A percentile compares a stretch with the other conserved stretches of the same genome.
Evolutionary conservation across 1,140 invertebrate genomes (phyloP).

Genomic region (Bombus cullumanus): DNA sequence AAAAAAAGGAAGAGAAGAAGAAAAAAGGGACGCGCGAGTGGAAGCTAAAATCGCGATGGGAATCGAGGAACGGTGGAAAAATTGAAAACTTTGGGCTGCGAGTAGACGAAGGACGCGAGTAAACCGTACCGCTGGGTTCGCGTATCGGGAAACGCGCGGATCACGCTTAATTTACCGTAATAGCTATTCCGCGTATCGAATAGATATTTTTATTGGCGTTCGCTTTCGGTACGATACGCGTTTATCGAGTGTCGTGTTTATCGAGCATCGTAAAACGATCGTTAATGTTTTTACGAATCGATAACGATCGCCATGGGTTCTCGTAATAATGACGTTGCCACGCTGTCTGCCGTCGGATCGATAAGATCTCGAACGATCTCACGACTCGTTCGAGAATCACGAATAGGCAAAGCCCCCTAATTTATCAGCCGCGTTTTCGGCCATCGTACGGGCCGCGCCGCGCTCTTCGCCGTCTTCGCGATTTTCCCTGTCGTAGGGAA

Average conservation of each 20-base stretch:
- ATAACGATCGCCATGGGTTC: slow-evolving; percentile 60
- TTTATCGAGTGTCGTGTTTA: slow-evolving; percentile 46
- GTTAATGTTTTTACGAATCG: slow-evolving; percentile 66
- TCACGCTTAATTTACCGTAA: slow-evolving; percentile 36
- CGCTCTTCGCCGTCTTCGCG: no score
- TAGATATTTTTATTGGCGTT: slow-evolving; percentile 49
- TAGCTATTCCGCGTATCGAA: slow-evolving; percentile 41
- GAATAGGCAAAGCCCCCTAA: slow-evolving; percentile 13
- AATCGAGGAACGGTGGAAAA: fast-evolving
- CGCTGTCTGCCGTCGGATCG: slow-evolving; percentile 53
- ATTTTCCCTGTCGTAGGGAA: background rate
- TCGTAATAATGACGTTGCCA: slow-evolving; percentile 60
- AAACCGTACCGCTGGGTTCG: background rate
- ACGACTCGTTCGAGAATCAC: slow-evolving; percentile 51
- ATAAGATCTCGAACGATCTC: slow-evolving; percentile 65
- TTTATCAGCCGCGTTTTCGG: slow-evolving; percentile 34
- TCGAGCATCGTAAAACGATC: slow-evolving; percentile 56
- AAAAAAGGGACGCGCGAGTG: no score
- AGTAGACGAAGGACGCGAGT: background rate
- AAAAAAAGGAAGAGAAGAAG: fast-evolving
- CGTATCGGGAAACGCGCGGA: background rate
- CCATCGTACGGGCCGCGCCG: fast-evolving
- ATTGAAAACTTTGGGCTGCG: fast-evolving
- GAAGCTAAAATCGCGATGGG: no score
- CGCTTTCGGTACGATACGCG: slow-evolving; percentile 47